These are phyloP conservation scores for Cichladusa arquata DNA, from an alignment of 2,113 vertebrate species.

Conservation along the genomic window DNA sequence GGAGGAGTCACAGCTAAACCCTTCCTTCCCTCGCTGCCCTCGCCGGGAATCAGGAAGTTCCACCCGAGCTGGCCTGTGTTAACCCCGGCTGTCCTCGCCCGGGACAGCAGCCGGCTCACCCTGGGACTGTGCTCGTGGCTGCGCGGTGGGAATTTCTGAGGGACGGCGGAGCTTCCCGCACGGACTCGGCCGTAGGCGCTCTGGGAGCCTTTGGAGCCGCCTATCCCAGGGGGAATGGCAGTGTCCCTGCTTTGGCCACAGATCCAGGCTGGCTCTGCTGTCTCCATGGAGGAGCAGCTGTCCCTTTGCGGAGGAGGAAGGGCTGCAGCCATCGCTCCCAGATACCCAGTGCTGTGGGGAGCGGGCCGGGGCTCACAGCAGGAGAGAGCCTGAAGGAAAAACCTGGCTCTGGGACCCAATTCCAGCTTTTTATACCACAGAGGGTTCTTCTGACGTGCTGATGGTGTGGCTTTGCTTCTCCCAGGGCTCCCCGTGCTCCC, in stretches of 20 bases:
- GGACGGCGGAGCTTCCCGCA: not conserved
- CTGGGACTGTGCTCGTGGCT: not conserved
- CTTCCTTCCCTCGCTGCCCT: not conserved
- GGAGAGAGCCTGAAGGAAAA: not conserved
- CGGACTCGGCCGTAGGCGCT: rapidly evolving
- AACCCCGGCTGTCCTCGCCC: not conserved
- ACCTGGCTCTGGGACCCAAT: not conserved
- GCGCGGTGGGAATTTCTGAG: not conserved
- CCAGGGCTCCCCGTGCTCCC: not conserved
- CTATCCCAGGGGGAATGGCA: not conserved
- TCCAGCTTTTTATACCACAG: not conserved
- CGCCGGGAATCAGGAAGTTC: not conserved
- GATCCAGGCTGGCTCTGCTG: rapidly evolving
- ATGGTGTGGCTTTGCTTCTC: not conserved
- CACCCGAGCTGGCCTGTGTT: not conserved
- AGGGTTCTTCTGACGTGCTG: not conserved
- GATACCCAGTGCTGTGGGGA: rapidly evolving
- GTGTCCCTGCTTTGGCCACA: not conserved
- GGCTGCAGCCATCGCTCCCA: not conserved
- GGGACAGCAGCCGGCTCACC: not conserved
- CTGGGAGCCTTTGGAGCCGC: not conserved
- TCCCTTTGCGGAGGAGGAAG: not conserved
- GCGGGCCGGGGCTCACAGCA: not conserved
- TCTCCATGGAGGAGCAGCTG: not conserved
- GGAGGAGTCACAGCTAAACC: not conserved